Base-by-base conservation (phyloP, 2,888 invertebrate species). In the Nomada hirtipes region DNA sequence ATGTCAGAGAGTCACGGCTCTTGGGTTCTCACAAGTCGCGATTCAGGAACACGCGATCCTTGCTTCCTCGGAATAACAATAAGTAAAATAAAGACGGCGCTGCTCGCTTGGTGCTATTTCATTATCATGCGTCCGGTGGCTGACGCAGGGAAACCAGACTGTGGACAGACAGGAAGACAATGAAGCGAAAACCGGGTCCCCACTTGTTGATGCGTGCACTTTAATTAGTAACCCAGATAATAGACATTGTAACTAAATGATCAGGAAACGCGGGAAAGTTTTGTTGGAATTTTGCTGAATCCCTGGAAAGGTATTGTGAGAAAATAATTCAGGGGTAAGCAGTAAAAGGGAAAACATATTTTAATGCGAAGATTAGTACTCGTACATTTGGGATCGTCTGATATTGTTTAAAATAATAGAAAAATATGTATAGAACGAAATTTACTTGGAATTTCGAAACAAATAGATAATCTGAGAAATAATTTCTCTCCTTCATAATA, bases 191-290 rank as follows among this genome's bases (percentile, higher is more conserved):
- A 81, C 70, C 71, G 57, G 64, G 70, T 76, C 65, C 82, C 84
- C 79, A 68, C 79, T 84, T 75, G 68, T 79, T 71, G 76, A 67
- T 69, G 72, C 77, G 55, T 53, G 47, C 74, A 68, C 76, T 65
- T 77, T 83, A 76, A 85, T 85, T 85, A 83, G 73, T 83, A 86
- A 85, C 83, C 85, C 74, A 83, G 85, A 85, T 85, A 74, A 80
- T 59, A 72, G 74, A 60, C 57, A 78, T 76, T 68, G 73, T 53
- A 44, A 47, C 57, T 47, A 53, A 59, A 70, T 70, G 60, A 74
- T 71, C 76, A 79, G 75, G 72, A 79, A 20, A n/a, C 59, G 47
- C n/a, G 52, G 18, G 63, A 47, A 53, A 11, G 61, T 79, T 65
- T 20, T 7, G 13, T 20, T 11, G 9, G 29, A n/a, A 61, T 53